Evolutionary conservation across 2,888 invertebrate genomes (phyloP), one percentile per base, ranked within the genome.

Genomic region (Rotaria macrura): DNA sequence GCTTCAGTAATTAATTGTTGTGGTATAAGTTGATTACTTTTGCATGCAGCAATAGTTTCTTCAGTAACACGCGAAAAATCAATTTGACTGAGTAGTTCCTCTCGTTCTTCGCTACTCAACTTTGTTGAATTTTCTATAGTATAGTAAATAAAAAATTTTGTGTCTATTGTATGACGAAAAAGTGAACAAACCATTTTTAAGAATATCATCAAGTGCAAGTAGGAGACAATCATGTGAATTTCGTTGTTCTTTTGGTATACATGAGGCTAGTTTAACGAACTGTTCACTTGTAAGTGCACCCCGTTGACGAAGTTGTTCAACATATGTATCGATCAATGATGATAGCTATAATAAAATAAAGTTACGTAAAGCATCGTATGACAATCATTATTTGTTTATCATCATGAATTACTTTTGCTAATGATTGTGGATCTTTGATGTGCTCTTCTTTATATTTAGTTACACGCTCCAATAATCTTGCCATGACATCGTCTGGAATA

Each of bases 11-110:
- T 88, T 84, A 88, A 88, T 9, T 87, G 86, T 23, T 88, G 87
- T 0, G 90, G 89, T 14, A 89, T 89, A 1, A 90, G 88, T n/a
- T 89, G 87, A n/a, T 88, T 88, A 54, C 89, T 89, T 74, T 89
- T 88, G 10, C 90, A 89, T 65, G 88, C 87, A 87, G 89, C 88
- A 9, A 90, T 88, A 1, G 89, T 88, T 17, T 88, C 87, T 84
- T 90, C 90, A 20, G 88, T 89, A 43, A 90, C 87, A 5, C 89
- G 88, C n/a, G 88, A 88, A 87, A 89, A 89, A 87, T 90, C 89
- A 25, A 90, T 87, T 25, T 89, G 87, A 17, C 88, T 88, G 47
- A 90, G 87, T 12, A 90, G 87, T 29, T 89, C 88, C 25, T 88
- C 86, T 52, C 87, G 87, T 84, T 89, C 79, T 5, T 40, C 0